Evolutionary conservation across 2,797 vertebrate genomes (phyloP).

Genomic region (Enteromius trimaculatus): DNA sequence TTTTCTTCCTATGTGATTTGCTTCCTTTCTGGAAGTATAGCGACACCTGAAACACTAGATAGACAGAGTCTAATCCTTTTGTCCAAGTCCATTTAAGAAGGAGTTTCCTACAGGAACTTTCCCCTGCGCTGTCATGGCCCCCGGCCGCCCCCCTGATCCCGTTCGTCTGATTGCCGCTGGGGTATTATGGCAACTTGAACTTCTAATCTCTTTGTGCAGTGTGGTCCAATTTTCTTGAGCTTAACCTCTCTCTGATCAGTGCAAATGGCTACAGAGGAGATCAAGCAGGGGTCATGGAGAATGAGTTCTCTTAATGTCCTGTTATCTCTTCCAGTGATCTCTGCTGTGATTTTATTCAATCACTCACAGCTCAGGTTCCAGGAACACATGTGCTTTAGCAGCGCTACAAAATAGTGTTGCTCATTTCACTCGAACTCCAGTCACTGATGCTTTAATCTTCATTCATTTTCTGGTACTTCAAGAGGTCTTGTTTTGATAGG

Average conservation of each 20-base stretch:
- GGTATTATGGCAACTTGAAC: conserved; percentile 77
- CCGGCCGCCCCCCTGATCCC: conserved; percentile 47
- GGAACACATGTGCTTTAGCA: conserved; percentile 59
- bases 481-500: conserved; percentile 17
- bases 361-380: conserved; percentile 61
- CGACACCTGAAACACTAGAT: conserved; percentile 65
- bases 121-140: conserved; percentile 62
- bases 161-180: conserved; percentile 73
- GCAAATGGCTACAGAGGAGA: conserved; percentile 71
- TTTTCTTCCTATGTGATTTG: conserved; percentile 54
- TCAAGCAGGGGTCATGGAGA: conserved; percentile 79
- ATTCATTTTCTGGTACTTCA: conserved; percentile 14
- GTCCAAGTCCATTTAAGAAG: conserved; percentile 65
- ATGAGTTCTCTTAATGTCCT: conserved; percentile 66
- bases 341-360: conserved; percentile 65
- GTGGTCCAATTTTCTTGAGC: conserved; percentile 55
- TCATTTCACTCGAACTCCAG: conserved; percentile 55
- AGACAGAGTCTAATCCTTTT: conserved; percentile 57
- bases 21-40: conserved; percentile 62
- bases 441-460: conserved; percentile 34
- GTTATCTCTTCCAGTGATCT: conserved; percentile 69
- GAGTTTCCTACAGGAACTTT: conserved; percentile 68
- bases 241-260: conserved; percentile 68
- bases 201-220: conserved; percentile 67
- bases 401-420: conserved; percentile 41